Evolutionary conservation across 2,888 invertebrate species (phyloP).

Genomic region (Myathropa florea): DNA sequence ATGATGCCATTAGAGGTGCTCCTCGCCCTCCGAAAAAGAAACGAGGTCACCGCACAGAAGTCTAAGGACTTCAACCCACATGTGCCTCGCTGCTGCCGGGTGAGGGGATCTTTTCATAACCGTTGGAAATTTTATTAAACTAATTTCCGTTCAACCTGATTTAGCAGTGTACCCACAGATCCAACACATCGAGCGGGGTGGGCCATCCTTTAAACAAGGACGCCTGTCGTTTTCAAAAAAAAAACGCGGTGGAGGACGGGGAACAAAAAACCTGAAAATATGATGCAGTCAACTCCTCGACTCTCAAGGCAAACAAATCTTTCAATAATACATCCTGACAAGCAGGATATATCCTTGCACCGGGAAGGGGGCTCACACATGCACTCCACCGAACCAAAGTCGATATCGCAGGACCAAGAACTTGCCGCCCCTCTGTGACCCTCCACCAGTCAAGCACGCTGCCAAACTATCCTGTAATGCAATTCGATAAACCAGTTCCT

Average conservation of each 20-base stretch:
- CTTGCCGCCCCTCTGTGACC: not conserved
- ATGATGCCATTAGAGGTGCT: slow-evolving; percentile 43
- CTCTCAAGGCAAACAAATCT: slow-evolving; percentile 23
- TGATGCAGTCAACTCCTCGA: slow-evolving; percentile 10
- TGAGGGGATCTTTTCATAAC: slow-evolving; percentile 31
- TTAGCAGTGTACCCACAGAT: not conserved
- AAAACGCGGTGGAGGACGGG: not conserved
- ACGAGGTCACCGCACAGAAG: slow-evolving; percentile 36
- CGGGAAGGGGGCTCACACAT: not conserved
- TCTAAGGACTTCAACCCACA: slow-evolving; percentile 22
- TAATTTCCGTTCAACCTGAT: slow-evolving; percentile 56
- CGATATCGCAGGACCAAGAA: not conserved
- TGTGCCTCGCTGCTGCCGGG: not conserved
- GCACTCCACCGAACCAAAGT: not conserved
- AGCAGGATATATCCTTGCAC: not conserved
- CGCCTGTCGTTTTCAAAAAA: not conserved
- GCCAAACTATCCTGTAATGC: slow-evolving; percentile 34
- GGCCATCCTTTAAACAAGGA: not conserved
- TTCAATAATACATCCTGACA: slow-evolving; percentile 27
- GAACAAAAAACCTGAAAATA: not conserved
- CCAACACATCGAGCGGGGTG: not conserved
- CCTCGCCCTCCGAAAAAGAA: not conserved
- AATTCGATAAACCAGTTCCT: slow-evolving; percentile 14
- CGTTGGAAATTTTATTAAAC: slow-evolving; percentile 46
- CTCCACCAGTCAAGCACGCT: not conserved